Evolutionary conservation across 2,888 invertebrate genomes (phyloP).

Genomic region (Leucophenga montana): DNA sequence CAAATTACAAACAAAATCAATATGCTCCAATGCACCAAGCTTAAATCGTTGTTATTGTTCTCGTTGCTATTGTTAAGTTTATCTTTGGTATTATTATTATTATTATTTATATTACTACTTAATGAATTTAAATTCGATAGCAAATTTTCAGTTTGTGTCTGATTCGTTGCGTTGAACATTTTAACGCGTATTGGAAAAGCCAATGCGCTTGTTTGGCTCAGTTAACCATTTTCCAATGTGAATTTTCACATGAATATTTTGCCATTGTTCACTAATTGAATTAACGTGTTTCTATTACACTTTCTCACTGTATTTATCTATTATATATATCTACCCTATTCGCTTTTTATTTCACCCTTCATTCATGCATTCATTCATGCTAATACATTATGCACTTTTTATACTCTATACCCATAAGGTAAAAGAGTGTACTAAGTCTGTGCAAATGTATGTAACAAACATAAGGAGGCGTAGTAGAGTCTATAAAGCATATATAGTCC

Average conservation of each 20-base stretch:
- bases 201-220: slow-evolving; percentile 2
- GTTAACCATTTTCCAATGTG: slow-evolving; percentile 34
- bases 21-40: neutral
- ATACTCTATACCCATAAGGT: too few species aligned
- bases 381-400: too few species aligned
- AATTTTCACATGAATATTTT: slow-evolving; percentile 25
- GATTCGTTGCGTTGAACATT: slow-evolving; percentile 36
- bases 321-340: too few species aligned
- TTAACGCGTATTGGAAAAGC: slow-evolving; percentile 31
- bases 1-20: slow-evolving; percentile 13
- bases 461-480: too few species aligned
- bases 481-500: too few species aligned
- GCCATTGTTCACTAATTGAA: slow-evolving; percentile 56
- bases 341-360: too few species aligned
- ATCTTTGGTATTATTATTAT: neutral
- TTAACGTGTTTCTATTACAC: slow-evolving; percentile 48
- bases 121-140: slow-evolving; percentile 55
- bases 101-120: neutral
- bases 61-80: slow-evolving; percentile 24
- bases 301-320: slow-evolving; percentile 22
- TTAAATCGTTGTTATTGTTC: slow-evolving; percentile 8
- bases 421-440: too few species aligned
- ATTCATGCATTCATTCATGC: too few species aligned
- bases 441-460: too few species aligned
- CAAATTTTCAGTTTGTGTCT: slow-evolving; percentile 46